Evolutionary conservation across 2,797 vertebrate species (phyloP), one percentile per base, ranked within the genome.

Genomic region (Alfaro cultratus): DNA sequence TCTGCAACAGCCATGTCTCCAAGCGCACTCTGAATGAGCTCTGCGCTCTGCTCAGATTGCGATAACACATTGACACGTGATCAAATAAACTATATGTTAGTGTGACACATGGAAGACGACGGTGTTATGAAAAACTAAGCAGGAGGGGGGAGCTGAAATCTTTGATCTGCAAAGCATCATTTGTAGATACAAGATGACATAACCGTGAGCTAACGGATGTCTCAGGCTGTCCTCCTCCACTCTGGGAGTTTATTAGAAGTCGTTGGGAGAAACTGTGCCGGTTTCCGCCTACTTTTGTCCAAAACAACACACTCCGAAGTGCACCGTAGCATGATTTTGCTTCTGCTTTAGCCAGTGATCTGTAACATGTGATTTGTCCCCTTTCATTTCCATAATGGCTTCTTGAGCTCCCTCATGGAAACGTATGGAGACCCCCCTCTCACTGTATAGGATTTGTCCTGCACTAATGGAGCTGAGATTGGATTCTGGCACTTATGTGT

Each of bases 331-430:
- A 77, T 80, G 88, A 92, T 90, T 94, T 90, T 91, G 89, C 87
- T 88, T 89, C 88, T 84, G 84, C 91, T 91, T 91, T 91, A 86
- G 81, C 77, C 89, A 85, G 88, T 93, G 92, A 93, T 95, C 91
- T 92, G 90, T 94, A 94, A 93, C 89, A 68, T 93, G 92, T 91
- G 92, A 94, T 94, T 94, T 93, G 93, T 95, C 93, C 92, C 82
- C 90, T 94, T 95, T 95, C 93, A 95, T 96, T 95, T 96, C 95
- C 95, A 96, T 96, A 96, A 96, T 96, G 94, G 94, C 91, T 95
- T 95, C 93, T 93, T 86, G 92, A 95, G 94, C 91, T 91, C 84
- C 86, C 86, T 93, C 91, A 94, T 94, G 92, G 92, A 95, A 94
- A 93, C 91, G 90, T 94, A 95, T 93, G 88, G 92, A 94, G 93